Conservation (phyloP, 2,113 vertebrate genomes). For the Fregetta grallaria region DNA sequence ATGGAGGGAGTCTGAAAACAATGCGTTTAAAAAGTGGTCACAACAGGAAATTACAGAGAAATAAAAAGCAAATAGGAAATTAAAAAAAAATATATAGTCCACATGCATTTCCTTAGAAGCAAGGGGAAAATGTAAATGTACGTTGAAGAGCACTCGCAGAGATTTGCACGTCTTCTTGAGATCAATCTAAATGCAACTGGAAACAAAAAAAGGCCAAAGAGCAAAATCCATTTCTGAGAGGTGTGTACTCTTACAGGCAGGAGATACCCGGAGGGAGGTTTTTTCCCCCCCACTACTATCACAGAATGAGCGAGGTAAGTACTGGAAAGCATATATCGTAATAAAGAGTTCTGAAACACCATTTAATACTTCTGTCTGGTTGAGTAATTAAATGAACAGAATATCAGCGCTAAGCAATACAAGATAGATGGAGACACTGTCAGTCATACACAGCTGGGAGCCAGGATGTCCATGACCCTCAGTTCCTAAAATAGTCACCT, state of each 20-base stretch:
- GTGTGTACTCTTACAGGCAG: not conserved
- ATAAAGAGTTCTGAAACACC: slow-evolving; percentile 5
- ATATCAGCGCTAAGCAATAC: rapidly evolving
- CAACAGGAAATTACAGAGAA: not conserved
- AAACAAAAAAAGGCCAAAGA: not conserved
- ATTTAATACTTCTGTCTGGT: slow-evolving; percentile 25
- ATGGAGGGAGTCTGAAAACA: not conserved
- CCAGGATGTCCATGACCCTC: not conserved
- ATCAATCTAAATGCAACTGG: not conserved
- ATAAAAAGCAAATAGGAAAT: not conserved
- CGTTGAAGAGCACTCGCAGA: not conserved
- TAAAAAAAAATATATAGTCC: not conserved
- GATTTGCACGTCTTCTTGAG: not conserved
- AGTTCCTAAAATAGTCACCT: not conserved
- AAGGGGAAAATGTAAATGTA: not conserved
- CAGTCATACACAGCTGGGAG: not conserved
- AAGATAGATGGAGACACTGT: not conserved
- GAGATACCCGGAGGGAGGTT: not conserved
- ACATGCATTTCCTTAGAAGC: not conserved
- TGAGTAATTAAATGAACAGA: slow-evolving; percentile 30
- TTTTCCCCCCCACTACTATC: not conserved
- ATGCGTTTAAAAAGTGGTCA: not conserved
- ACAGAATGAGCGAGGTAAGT: not conserved
- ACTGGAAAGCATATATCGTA: not conserved
- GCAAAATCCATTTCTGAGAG: not conserved